phyloP scores from a whole-genome alignment of 2,113 vertebrate genomes.

The Xyliphius kryptos region DNA sequence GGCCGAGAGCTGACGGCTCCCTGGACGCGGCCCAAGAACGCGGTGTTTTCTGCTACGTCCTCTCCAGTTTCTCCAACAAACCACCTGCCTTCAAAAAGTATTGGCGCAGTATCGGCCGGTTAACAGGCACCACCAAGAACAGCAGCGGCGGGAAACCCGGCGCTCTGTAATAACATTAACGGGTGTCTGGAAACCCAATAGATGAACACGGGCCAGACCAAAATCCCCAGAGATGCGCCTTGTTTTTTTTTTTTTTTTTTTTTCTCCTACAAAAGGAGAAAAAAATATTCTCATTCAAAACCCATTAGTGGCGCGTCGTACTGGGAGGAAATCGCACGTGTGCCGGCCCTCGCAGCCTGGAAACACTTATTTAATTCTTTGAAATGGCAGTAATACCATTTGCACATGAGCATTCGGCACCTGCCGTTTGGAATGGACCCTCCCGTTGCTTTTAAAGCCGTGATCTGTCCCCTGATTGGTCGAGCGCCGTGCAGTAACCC shows the following conservation, averaged over 20 bases:
- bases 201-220: slow-evolving; percentile 18
- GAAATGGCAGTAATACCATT: too few species aligned
- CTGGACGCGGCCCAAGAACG: slow-evolving; percentile 6
- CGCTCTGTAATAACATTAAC: slow-evolving; percentile 33
- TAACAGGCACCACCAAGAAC: slow-evolving; percentile 40
- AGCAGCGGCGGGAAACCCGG: slow-evolving; percentile 36
- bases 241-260: not conserved
- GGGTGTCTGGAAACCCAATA: slow-evolving; percentile 11
- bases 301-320: not conserved
- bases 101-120: slow-evolving; percentile 30
- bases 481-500: too few species aligned
- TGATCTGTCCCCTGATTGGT: too few species aligned
- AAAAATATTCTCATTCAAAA: slow-evolving; percentile 19
- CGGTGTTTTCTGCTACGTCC: slow-evolving; percentile 16
- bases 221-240: slow-evolving; percentile 8
- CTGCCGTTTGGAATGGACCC: too few species aligned
- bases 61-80: slow-evolving; percentile 2
- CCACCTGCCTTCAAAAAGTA: slow-evolving; percentile 30
- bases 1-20: slow-evolving; percentile 13
- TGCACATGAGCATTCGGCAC: too few species aligned
- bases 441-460: too few species aligned
- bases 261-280: slow-evolving; percentile 25
- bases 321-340: not conserved
- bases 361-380: too few species aligned
- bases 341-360: too few species aligned